These are phyloP conservation scores for Coreoperca whiteheadi DNA, from an alignment of 2,113 vertebrate species.

Conservation along the genomic window DNA sequence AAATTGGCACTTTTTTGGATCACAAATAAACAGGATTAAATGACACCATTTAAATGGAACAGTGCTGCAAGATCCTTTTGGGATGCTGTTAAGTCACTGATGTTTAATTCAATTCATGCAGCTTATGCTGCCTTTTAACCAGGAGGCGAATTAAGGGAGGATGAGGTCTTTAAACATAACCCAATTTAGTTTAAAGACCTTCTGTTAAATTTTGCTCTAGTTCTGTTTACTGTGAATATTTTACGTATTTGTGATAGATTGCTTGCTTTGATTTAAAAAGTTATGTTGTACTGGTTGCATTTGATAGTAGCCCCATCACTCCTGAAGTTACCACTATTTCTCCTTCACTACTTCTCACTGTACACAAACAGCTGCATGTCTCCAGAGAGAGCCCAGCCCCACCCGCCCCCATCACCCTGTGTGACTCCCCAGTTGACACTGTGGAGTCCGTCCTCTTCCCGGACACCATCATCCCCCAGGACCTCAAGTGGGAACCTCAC, in stretches of 20 bases:
- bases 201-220: not conserved
- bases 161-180: conserved; percentile 34
- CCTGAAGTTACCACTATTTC: not conserved
- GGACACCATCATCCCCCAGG: no score
- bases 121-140: conserved; percentile 46
- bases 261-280: not conserved
- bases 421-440: no score
- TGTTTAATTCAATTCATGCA: conserved; percentile 44
- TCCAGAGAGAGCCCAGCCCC: no score
- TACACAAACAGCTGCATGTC: no score
- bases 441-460: no score
- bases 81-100: conserved; percentile 35
- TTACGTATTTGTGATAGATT: not conserved
- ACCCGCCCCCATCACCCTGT: no score
- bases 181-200: conserved; percentile 30
- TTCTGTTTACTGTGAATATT: not conserved
- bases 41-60: conserved; percentile 31
- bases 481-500: no score
- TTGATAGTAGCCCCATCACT: not conserved
- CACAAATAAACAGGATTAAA: conserved; percentile 17
- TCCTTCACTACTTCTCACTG: no score
- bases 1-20: conserved; percentile 24
- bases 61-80: conserved; percentile 25
- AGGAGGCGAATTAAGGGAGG: conserved; percentile 26
- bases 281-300: not conserved